Evolutionary conservation across 2,113 vertebrate species (phyloP).

Genomic region (Callaeas wilsoni): DNA sequence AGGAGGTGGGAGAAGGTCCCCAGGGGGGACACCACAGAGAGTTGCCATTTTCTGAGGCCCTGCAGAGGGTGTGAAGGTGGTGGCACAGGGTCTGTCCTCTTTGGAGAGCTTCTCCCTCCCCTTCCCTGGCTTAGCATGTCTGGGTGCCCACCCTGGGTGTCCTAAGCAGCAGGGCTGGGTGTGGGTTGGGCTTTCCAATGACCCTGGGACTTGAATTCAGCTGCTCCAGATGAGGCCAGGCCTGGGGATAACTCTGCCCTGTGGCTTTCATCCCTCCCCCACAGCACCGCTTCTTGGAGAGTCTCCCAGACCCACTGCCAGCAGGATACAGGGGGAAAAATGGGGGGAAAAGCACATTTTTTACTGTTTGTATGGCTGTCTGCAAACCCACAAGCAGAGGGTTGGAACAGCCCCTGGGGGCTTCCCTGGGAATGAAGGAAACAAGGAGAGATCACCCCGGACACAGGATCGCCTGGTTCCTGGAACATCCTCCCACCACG

Average conservation of each 20-base stretch:
- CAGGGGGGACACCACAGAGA: accelerated
- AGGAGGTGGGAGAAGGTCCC: background rate
- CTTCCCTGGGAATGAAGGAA: background rate
- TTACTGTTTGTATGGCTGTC: background rate
- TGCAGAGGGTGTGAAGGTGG: background rate
- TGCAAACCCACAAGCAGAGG: background rate
- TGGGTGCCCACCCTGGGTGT: background rate
- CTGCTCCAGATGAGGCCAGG: background rate
- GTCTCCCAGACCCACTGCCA: background rate
- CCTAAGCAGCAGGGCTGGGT: background rate
- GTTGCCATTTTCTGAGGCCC: accelerated
- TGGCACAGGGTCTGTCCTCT: background rate
- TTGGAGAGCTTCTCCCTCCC: background rate
- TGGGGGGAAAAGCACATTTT: accelerated
- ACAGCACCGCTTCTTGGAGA: background rate
- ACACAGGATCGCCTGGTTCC: accelerated
- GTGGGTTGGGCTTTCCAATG: background rate
- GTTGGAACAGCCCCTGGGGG: background rate
- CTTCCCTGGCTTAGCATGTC: accelerated
- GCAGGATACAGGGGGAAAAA: accelerated
- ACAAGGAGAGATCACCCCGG: background rate
- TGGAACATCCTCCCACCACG: background rate
- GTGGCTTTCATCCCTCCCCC: background rate
- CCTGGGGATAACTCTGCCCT: background rate
- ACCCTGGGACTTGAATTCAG: background rate